Base-by-base conservation (phyloP, 2,797 vertebrate genomes). In the Oryzias sinensis region DNA sequence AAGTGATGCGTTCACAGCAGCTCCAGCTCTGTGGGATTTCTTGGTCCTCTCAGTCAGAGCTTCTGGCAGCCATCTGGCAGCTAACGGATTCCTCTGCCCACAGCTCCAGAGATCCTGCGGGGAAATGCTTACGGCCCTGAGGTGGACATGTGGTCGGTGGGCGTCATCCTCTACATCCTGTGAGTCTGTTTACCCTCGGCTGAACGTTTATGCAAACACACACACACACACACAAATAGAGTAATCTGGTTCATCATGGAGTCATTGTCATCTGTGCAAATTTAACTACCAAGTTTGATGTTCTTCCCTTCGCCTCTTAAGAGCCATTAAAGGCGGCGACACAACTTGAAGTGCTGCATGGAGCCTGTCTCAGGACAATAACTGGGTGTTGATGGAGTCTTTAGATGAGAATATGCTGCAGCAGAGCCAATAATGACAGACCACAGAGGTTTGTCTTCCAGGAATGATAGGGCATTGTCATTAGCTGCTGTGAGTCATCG, bases 91-190 rank as follows among this genome's bases (percentile, higher is more conserved):
- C 48, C 4, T 81, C 62, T 79, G 57, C 69, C 55, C 69, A 43
- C 87, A 96, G 92, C 92, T 68, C 90, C 91, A 1, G 93, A 93
- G 76, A 90, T 94, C 68, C 92, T 94, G 67, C 81, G 90, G 22
- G 93, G 93, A 29, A 90, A 89, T 2, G 91, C 91, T 0, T 97
- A 95, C 0, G 94, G 95, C 1, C 92, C 94, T 0, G 93, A 95
- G 70, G 94, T 96, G 76, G 94, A 96, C 81, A 94, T 95, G 94
- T 96, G 94, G 94, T 95, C 94, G 0, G 93, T 96, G 80, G 94
- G 94, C 0, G 93, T 95, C 81, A 95, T 96, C 86, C 91, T 95
- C 51, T 96, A 96, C 84, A 96, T 96, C 84, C 85, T 95, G 94
- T 96, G 90, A 95, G 94, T 93, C 53, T 55, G 6, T 33, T 40